Evolutionary conservation across 2,797 vertebrate genomes (phyloP), one percentile per base, ranked within the genome.

Genomic region (Spinibarbus caldwelli): DNA sequence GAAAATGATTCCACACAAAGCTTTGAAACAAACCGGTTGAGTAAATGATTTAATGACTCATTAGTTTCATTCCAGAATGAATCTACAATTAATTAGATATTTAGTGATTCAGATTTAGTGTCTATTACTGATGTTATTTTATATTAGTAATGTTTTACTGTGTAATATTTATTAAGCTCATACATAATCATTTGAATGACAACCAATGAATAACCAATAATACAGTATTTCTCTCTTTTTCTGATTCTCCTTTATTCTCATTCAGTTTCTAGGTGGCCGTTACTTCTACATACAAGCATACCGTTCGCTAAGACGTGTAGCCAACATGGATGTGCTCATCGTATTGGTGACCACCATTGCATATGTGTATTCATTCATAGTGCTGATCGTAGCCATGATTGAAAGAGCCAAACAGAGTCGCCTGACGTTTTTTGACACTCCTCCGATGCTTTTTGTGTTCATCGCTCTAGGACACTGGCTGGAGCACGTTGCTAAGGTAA

Each of bases 291-390:
- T 98, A 5, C 98, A 99, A 94, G 98, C 98, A 4, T 99, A 97
- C 85, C 97, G 96, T 77, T 97, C 98, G 0, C 89, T 99, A 71
- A 96, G 93, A 66, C 98, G 89, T 89, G 92, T 92, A 0, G 95
- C 98, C 90, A 99, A 98, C 89, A 99, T 99, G 98, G 98, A 99
- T 3, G 97, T 99, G 76, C 96, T 99, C 41, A 99, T 99, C 0
- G 97, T 99, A 10, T 88, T 99, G 85, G 98, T 97, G 86, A 99
- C 98, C 0, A 96, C 96, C 0, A 96, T 97, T 0, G 96, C 98
- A 10, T 99, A 99, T 0, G 19, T 93, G 59, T 99, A 99, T 93
- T 99, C 98, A 0, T 96, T 97, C 3, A 89, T 96, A 86, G 97
- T 99, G 84, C 95, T 99, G 71, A 3, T 96, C 11, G 97, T 99